Base-by-base conservation (phyloP, 2,797 vertebrate species). In the Crenuchus spilurus region DNA sequence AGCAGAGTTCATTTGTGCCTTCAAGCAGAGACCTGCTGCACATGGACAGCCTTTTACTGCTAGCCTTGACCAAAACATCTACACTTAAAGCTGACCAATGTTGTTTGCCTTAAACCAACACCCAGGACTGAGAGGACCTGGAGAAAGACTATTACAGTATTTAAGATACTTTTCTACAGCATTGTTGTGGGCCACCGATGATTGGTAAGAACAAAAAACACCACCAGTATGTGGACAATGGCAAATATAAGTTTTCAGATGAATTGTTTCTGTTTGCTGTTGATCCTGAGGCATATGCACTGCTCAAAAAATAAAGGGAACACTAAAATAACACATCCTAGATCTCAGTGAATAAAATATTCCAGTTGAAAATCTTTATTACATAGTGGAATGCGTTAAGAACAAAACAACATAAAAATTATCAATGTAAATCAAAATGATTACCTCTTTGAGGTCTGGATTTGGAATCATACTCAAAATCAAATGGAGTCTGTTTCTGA, bases 1-100 rank as follows among this genome's bases (percentile, higher is more conserved):
- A 65, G 24, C 60, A 51, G 62, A 74, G 49, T 41, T 71, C 71
- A 71, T 48, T 46, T 74, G 81, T 78, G 76, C 76, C 81, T 83
- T 80, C 37, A 51, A 26, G 58, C 60, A 69, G 33, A 54, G 35
- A 58, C n/a, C 18, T 35, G n/a, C 5, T 30, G 33, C 6, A 30
- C 26, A 33, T n/a, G 55, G 42, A 37, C 16, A 55, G 57, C 42
- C 42, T 14, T 42, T 37, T 67, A 31, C n/a, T 39, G 18, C 66
- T 41, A 22, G 13, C 10, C 42, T 30, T 41, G 54, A 39, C 41
- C 20, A 58, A 57, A 73, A 57, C 33, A 6, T 11, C 24, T 44
- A 16, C 30, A 41, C 3, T 51, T 55, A 35, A 33, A 13, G n/a
- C n/a, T 46, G 46, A 52, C 18, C 3, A 22, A 66, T 58, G 51